Evolutionary conservation across 2,797 vertebrate species (phyloP), one percentile per base, ranked within the genome.

Genomic region (Capromys pilorides): DNA sequence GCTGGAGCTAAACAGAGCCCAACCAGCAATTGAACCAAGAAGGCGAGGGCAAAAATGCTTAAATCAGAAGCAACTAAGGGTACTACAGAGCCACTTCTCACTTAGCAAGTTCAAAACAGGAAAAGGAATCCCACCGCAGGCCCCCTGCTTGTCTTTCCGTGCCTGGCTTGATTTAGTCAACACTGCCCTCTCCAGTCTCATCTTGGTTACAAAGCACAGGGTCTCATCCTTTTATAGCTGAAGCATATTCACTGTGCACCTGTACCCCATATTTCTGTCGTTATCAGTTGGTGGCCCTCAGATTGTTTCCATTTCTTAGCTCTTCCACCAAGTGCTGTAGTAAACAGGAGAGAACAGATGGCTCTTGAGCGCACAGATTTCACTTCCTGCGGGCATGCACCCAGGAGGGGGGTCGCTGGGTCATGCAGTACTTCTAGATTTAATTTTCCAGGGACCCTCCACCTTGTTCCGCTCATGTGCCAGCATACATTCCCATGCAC

Each of bases 41-140:
- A 71, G 62, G 36, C 26, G 22, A 11, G 3, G 41, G 31, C 4
- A 6, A 10, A 9, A 5, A n/a, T 2, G 19, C 5, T 36, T 10
- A 1, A 2, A 1, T 54, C 64, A 3, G 0, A 14, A 84, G 67
- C 77, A 33, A 1, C 0, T 0, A 18, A 16, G 24, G 19, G 3
- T 39, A 1, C 3, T 19, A 26, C 62, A 51, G 26, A 4, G 59
- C 54, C 2, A 7, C 62, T 21, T 31, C 69, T 41, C 51, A 28
- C 69, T 91, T 24, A 7, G 31, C 49, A 45, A 36, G 19, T 9
- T 2, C 7, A 6, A 13, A 49, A 39, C 6, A 16, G 26, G 1
- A 33, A 33, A 45, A 57, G 33, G 26, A 19, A 24, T 10, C 61
- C 16, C 22, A 19, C 2, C 7, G 84, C 28, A 0, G 5, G 18